phyloP scores from a whole-genome alignment of 2,888 invertebrate species.

The Diplazon laetatorius region DNA sequence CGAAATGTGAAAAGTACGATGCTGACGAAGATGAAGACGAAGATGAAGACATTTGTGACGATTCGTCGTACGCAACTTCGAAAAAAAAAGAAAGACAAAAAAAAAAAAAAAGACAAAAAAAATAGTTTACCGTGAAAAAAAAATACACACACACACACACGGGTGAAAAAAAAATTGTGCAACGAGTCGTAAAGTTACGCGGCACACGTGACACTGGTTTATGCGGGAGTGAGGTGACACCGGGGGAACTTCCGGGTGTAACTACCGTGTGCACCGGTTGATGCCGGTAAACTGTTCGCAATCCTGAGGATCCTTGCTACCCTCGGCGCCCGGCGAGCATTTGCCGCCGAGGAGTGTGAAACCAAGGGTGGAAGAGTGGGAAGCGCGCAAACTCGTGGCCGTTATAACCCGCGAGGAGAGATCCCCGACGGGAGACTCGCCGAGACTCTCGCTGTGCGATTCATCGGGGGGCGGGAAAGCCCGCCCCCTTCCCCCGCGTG shows the following conservation, averaged over 20 bases:
- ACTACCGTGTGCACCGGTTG: conserved; percentile 75
- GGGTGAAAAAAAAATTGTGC: no score
- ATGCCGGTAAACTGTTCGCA: conserved; percentile 79
- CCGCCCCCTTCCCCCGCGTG: no score
- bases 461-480: no score
- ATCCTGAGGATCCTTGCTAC: conserved; percentile 77
- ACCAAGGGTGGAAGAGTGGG: conserved; percentile 38
- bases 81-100: no score
- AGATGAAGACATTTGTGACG: conserved; percentile 39
- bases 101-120: no score
- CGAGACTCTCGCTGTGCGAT: conserved; percentile 1
- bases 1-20: conserved; percentile 3
- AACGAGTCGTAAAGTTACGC: not conserved
- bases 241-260: conserved; percentile 57
- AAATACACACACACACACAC: no score
- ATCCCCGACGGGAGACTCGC: conserved; percentile 48
- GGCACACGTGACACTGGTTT: conserved; percentile 71
- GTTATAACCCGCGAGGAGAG: conserved; percentile 54
- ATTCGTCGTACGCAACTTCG: conserved; percentile 5
- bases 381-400: conserved; percentile 62
- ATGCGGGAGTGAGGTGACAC: not conserved
- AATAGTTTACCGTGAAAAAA: no score
- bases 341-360: conserved; percentile 54
- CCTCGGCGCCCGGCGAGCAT: conserved; percentile 50
- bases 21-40: conserved; percentile 2